A percentile compares a stretch with the other conserved stretches of the same genome.
These are phyloP conservation scores for Caloenas nicobarica DNA, from an alignment of 2,113 vertebrate genomes.

Conservation along the genomic window DNA sequence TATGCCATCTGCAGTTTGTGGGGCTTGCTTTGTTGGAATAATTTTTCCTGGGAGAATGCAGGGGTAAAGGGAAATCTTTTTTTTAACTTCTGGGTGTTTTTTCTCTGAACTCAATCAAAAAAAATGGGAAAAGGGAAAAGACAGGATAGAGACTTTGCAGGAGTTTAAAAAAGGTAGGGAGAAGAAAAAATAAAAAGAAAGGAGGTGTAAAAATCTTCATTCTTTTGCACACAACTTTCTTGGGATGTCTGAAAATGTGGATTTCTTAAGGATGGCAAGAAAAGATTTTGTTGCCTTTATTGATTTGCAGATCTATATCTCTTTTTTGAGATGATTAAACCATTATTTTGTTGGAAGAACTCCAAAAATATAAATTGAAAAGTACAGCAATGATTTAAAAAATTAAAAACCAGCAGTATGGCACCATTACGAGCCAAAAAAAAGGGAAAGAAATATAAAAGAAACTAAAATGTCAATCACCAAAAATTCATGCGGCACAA, in stretches of 20 bases:
- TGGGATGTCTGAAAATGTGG: constrained; percentile 63
- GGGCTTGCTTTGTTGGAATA: constrained; percentile 4
- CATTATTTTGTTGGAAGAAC: constrained; percentile 65
- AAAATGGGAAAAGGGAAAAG: background rate
- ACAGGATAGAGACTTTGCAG: constrained; percentile 32
- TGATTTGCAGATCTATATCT: constrained; percentile 80
- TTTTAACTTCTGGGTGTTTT: background rate
- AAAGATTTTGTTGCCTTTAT: constrained; percentile 98
- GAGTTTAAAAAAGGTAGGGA: background rate
- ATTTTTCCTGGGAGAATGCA: constrained; percentile 1
- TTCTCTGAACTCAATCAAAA: background rate
- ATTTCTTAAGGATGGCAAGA: constrained; percentile 90
- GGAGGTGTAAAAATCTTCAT: constrained; percentile 70
- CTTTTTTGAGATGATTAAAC: constrained; percentile 62
- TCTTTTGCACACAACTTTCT: constrained; percentile 98
- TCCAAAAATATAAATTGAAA: constrained; percentile 60
- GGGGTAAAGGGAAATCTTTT: background rate
- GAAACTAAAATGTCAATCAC: constrained; percentile 85
- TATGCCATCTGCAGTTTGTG: constrained; percentile 92
- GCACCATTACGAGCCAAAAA: constrained; percentile 69
- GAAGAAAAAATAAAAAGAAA: background rate
- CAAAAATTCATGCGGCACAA: constrained; percentile 99
- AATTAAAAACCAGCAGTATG: constrained; percentile 77
- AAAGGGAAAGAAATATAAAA: constrained; percentile 64
- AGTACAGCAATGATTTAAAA: constrained; percentile 73